Evolutionary conservation across 1,140 invertebrate genomes (phyloP).

Genomic region (Arctopsyche grandis): DNA sequence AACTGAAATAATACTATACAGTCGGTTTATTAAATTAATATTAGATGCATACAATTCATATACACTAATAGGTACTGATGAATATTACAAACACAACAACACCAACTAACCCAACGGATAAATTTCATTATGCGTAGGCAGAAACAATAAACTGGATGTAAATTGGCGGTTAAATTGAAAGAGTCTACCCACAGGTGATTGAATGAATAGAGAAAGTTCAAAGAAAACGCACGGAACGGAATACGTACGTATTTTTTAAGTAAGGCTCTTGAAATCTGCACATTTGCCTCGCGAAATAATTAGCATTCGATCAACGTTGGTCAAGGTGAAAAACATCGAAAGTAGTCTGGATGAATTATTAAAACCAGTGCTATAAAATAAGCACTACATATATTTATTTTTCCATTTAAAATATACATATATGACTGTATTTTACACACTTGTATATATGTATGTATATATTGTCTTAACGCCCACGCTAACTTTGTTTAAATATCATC

Average conservation of each 20-base stretch:
- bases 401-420: not conserved
- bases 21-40: no score
- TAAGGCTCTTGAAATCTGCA: not conserved
- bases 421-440: not conserved
- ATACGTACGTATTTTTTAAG: not conserved
- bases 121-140: conserved; percentile 32
- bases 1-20: no score
- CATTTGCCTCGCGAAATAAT: conserved; percentile 11
- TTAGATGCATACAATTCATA: not conserved
- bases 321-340: conserved; percentile 16
- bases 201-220: conserved; percentile 25
- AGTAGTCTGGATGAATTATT: conserved; percentile 1
- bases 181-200: conserved; percentile 30
- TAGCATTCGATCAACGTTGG: not conserved
- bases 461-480: conserved; percentile 33
- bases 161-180: conserved; percentile 42
- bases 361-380: conserved; percentile 21
- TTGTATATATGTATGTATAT: not conserved
- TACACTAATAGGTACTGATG: not conserved
- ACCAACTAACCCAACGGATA: not conserved
- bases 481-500: conserved; percentile 14
- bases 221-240: not conserved
- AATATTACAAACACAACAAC: not conserved
- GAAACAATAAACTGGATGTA: conserved; percentile 40
- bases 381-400: not conserved